Base-by-base conservation (phyloP, 2,113 vertebrate species). In the Sula dactylatra region DNA sequence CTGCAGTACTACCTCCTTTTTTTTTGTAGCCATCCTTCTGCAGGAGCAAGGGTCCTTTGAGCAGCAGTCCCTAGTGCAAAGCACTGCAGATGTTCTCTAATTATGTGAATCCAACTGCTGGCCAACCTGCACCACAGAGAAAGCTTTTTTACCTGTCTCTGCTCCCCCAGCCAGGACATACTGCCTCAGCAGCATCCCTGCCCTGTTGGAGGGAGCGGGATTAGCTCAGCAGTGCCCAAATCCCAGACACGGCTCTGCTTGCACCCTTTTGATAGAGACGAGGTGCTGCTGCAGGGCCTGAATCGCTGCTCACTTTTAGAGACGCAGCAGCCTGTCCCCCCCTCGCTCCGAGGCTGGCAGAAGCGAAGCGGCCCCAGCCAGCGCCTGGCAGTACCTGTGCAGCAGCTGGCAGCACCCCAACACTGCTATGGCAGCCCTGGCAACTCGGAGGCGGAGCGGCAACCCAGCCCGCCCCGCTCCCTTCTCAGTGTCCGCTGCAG, bases 1-100 rank as follows among this genome's bases (percentile, higher is more conserved):
- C 98, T 98, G 98, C 74, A 95, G 81, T 20, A 64, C 40, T 10
- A 45, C 10, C 77, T 98, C 96, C n/a, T 93, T 98, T 50, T 82
- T 98, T 93, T 90, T 97, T 15, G 86, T 67, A 31, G 94, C 79
- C 98, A 98, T 98, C 40, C 47, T 67, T 76, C 55, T 44, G 61
- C 61, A 56, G 85, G 56, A 91, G 24, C 55, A 32, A 20, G 14
- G 34, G 20, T 76, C 69, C 86, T 76, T 7, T 5, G 38, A 55
- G 76, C 50, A 83, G 87, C 47, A 8, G 22, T 32, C 38, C 82
- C 50, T 56, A 58, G n/a, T 6, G 2, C 69, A 52, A 66, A 76
- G 36, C 32, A 11, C 92, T 13, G 70, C 66, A 21, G 62, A 9
- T 0, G 16, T 54, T 73, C 62, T 80, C 73, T 21, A 20, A 54